Evolutionary conservation across 2,888 invertebrate genomes (phyloP), one percentile per base, ranked within the genome.

Genomic region (Archips crataeganus): DNA sequence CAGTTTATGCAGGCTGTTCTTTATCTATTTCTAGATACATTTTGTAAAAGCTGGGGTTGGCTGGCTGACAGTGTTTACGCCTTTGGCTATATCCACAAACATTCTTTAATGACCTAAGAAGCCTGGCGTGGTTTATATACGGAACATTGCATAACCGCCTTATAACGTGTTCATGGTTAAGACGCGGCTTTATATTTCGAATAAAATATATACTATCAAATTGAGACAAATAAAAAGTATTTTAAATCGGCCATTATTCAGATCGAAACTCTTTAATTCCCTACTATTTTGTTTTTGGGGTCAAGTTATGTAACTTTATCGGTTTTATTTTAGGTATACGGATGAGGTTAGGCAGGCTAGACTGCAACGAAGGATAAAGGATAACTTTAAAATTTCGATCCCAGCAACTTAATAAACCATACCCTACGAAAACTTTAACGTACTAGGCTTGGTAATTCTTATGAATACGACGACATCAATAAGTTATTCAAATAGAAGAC

Each of bases 121-220:
- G 78, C 77, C 75, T 75, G 77, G 76, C 78, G 61, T 80, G 78
- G 78, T 81, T 82, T 68, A 64, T 63, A 64, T 69, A 78, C 79
- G 79, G 82, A 82, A 85, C 85, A 79, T 82, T 84, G 84, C 81
- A 84, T 87, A 68, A 49, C n/a, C 47, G 32, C 45, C 13, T 49
- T n/a, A n/a, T 15, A n/a, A 49, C 11, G 13, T 47, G 11, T 47
- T 47, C 13, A 3, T 47, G 11, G 47, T 13, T 13, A 11, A 47
- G 2, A 10, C 13, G 13, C 5, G 49, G 4, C 6, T n/a, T 11
- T 49, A 13, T 13, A 47, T 47, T 47, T 47, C 4, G 11, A 23
- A 23, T 23, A 23, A 23, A 23, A 23, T 23, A 1, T 23, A 23
- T 23, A 23, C 1, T 23, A 23, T 23, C 23, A 23, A 23, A 23